Conservation (phyloP, 1,140 invertebrate genomes). For the Papilio polytes region DNA sequence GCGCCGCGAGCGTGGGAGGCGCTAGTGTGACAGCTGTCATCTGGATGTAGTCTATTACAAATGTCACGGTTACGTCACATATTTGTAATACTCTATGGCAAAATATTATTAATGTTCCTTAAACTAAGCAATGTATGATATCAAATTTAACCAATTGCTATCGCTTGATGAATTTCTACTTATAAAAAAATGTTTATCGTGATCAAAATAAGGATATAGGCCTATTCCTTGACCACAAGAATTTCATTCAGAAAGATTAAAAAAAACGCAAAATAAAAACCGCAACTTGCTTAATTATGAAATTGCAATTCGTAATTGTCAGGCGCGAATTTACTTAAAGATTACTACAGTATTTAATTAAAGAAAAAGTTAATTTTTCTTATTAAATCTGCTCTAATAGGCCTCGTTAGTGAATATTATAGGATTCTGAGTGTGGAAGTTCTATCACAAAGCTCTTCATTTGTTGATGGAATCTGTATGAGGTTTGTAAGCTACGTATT, state of each 20-base stretch:
- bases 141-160: too few species aligned
- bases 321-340: neutral
- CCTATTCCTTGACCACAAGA: too few species aligned
- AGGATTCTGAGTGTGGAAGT: neutral
- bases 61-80: neutral
- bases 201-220: too few species aligned
- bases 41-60: neutral
- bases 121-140: neutral
- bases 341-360: too few species aligned
- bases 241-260: too few species aligned
- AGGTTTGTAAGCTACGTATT: neutral
- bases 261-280: neutral
- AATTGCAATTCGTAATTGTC: neutral
- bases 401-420: neutral
- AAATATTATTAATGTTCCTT: neutral
- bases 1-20: neutral
- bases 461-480: neutral
- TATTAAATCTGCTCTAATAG: neutral
- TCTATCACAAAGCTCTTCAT: neutral
- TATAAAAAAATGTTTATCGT: too few species aligned
- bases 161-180: too few species aligned
- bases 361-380: neutral
- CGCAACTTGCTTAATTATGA: neutral
- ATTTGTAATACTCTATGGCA: conserved; percentile 6
- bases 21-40: neutral